These are phyloP conservation scores for Xiphophorus hellerii DNA, from an alignment of 2,113 vertebrate species.

Conservation along the genomic window DNA sequence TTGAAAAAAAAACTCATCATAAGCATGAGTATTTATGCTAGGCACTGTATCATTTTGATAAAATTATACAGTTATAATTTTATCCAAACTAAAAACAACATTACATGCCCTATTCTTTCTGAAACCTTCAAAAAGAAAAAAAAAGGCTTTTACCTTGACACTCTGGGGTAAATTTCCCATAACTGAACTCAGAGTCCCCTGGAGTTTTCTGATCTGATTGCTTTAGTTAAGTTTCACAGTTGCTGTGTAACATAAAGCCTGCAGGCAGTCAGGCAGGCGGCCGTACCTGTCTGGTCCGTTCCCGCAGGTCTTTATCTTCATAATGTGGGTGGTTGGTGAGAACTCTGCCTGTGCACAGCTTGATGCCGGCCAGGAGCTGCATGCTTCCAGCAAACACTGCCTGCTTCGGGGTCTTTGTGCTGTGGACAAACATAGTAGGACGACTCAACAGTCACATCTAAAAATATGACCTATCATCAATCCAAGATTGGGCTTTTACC, in stretches of 20 bases:
- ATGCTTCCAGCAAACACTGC: conserved; percentile 98
- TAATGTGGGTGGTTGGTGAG: conserved; percentile 98
- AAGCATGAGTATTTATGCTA: too few species aligned
- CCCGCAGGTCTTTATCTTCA: conserved; percentile 91
- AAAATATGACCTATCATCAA: background rate
- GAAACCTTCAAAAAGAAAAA: background rate
- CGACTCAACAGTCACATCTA: conserved; percentile 13
- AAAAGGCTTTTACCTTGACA: too few species aligned
- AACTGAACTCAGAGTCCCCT: background rate
- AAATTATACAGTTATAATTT: too few species aligned
- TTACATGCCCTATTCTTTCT: background rate
- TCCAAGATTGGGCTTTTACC: background rate
- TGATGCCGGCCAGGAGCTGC: conserved; percentile 97
- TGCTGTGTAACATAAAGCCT: background rate
- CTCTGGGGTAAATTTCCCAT: background rate
- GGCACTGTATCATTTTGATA: too few species aligned
- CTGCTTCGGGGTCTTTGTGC: conserved; percentile 87
- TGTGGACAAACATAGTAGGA: conserved; percentile 62
- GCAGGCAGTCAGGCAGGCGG: background rate
- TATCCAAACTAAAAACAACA: too few species aligned
- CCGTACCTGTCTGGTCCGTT: conserved; percentile 91
- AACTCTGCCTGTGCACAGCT: conserved; percentile 93
- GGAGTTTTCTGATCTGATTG: background rate
- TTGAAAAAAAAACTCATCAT: too few species aligned
- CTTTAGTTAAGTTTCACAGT: background rate